Base-by-base conservation (phyloP, 2,113 vertebrate species). In the Sinocyclocheilus grahami region DNA sequence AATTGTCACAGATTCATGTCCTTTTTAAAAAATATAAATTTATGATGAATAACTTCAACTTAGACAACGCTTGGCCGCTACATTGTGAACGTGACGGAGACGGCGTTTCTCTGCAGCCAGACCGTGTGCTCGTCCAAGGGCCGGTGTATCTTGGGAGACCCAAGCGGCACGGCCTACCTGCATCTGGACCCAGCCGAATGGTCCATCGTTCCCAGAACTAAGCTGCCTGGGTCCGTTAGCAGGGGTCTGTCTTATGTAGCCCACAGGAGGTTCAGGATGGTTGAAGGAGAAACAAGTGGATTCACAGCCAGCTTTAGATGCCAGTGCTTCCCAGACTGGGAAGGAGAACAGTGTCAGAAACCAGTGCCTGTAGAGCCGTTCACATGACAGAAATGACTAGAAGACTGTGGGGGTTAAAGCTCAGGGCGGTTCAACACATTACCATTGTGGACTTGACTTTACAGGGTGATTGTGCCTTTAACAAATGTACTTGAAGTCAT, bases 81-180 rank as follows among this genome's bases (percentile, higher is more conserved):
- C 86, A 53, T 96, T 89, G 94, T 96, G 24, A 96, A 96, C 5
- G 93, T 96, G 22, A 96, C 95, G 0, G 79, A 92, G 2, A 94
- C 94, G 0, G 93, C 94, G 0, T 5, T 67, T 6, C 88, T 96
- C 10, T 96, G 95, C 90, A 95, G 95, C 85, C 78, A 81, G 83
- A 20, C 4, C 4, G 1, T 94, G 76, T 96, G 95, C 42, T 93
- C 92, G 14, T 92, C 91, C 53, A 90, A 69, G 6, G 95, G 95
- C 9, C 89, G 95, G 11, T 96, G 95, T 84, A 91, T 90, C 88
- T 92, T 95, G 58, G 87, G 2, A 78, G 18, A 92, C 77, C 67
- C 53, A 0, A 33, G 33, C 11, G 94, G 92, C 0, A 11, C 77
- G 8, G 88, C 88, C 48, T 94, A 92, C 88, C 94, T 95, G n/a